Base-by-base conservation (phyloP, 2,797 vertebrate genomes). In the Buphagus erythrorhynchus region DNA sequence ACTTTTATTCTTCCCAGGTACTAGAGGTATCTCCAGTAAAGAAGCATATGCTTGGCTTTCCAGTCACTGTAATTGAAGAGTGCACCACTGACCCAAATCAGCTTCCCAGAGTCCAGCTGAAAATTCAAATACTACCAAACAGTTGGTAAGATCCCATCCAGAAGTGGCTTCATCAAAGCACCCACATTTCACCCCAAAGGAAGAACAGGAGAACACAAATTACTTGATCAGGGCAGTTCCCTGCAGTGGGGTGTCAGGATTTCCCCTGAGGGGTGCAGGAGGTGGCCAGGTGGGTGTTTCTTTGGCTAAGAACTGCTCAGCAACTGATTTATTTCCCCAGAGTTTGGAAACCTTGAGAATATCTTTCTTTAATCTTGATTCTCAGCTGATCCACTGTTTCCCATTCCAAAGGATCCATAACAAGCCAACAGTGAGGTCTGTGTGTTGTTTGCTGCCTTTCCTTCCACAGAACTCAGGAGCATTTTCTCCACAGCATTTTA, bases 261-360 rank as follows among this genome's bases (percentile, higher is more conserved):
- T 7, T 9, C 16, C 18, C 4, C 16, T 3, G 0, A 42, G 21
- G 24, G 13, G 3, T 36, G 35, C 3, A 2, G 62, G 16, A 21
- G 2, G 11, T 38, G 22, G 8, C 20, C 13, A 57, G 31, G 49
- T 36, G 18, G 10, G 8, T n/a, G 16, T 1, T 63, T n/a, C 48
- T 43, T 63, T n/a, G 36, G 1, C 21, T 81, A 16, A 46, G 45
- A 74, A 19, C 7, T 40, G 12, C 33, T 72, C 49, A 82, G 49
- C 12, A 40, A 13, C 17, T 3, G 7, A 59, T 82, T 67, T 31
- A 55, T 51, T 66, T 72, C 29, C 19, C 21, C 54, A 40, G 40
- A 59, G 15, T 29, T 10, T 6, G 1, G 26, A 74, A 87, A 40
- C 25, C 17, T 76, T 15, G 33, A 29, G 40, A 58, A 42, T 54